Base-by-base conservation (phyloP, 2,888 invertebrate species). In the Limenitis arthemis region DNA sequence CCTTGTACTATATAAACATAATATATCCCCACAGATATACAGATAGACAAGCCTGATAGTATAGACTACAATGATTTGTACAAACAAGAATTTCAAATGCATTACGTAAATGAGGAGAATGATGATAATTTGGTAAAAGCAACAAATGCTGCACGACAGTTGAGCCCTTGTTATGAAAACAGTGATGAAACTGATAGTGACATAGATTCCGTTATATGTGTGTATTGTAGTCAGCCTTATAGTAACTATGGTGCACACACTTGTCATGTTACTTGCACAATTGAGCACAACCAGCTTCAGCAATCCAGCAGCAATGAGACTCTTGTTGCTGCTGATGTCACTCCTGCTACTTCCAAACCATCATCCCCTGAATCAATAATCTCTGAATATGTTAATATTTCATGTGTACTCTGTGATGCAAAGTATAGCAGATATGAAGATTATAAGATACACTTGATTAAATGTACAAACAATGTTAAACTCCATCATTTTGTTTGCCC, bases 171-270 rank as follows among this genome's bases (percentile, higher is more conserved):
- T 57, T 60, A 73, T 56, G 81, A 82, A 64, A 74, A 69, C 37
- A 85, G 84, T 64, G 86, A 84, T 64, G 86, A 85, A 55, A 86
- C 86, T 41, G 86, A 86, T 49, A 85, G 84, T 68, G 86, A 86
- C 61, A 75, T 83, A 56, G 84, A 85, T 58, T 86, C 86, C 1
- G 71, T 86, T 3, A 83, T 82, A 63, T 86, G 86, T 72, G 81
- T 77, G 6, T 81, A 77, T 49, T 86, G 86, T 54, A 80, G 73
- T 65, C 70, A 83, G 58, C 74, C 80, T 1, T 78, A 85, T 46
- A 77, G 76, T 52, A 77, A 75, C 50, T 65, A 72, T 36, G 83
- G 83, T 5, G 72, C 70, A 5, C 86, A 86, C 55, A 77, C 70
- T 12, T 86, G 86, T 56, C 73, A 74, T 44, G 79, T 82, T 1